phyloP scores from a whole-genome alignment of 2,113 vertebrate species.

The Ammodytes marinus region DNA sequence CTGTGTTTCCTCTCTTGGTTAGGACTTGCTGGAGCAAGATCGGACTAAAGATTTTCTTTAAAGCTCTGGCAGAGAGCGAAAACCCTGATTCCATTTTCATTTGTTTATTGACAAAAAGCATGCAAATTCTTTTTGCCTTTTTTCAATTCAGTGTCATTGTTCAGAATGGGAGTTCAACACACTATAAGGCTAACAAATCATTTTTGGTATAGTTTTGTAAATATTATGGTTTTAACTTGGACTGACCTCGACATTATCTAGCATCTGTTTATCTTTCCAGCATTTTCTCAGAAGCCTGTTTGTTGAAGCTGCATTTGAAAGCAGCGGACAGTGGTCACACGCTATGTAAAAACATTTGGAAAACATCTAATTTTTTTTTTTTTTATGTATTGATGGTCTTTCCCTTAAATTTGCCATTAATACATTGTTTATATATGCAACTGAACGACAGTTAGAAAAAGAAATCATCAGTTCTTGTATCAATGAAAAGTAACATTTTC shows the following conservation, averaged over 20 bases:
- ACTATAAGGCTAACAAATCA: not conserved
- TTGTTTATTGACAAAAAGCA: not conserved
- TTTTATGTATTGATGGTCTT: not conserved
- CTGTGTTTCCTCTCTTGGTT: slow-evolving; percentile 2
- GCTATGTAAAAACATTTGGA: slow-evolving; percentile 44
- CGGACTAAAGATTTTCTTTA: not conserved
- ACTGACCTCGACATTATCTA: slow-evolving; percentile 5
- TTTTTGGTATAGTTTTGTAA: not conserved
- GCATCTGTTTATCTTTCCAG: slow-evolving; percentile 54
- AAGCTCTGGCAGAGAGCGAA: slow-evolving; percentile 14
- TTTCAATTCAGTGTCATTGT: not conserved
- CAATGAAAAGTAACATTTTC: not conserved
- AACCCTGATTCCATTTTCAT: not conserved
- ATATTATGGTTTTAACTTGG: slow-evolving; percentile 2
- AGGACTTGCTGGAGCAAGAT: not conserved
- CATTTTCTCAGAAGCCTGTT: slow-evolving; percentile 10
- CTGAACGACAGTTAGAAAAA: not conserved
- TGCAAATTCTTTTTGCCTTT: not conserved
- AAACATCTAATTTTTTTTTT: slow-evolving; percentile 36
- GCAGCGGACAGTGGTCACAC: not conserved
- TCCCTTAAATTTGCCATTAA: slow-evolving; percentile 1
- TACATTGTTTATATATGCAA: slow-evolving; percentile 6
- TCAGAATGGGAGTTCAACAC: not conserved
- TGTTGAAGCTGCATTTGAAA: not conserved
- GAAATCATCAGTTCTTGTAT: not conserved